phyloP scores from a whole-genome alignment of 2,797 vertebrate species.

The Salarias fasciatus region DNA sequence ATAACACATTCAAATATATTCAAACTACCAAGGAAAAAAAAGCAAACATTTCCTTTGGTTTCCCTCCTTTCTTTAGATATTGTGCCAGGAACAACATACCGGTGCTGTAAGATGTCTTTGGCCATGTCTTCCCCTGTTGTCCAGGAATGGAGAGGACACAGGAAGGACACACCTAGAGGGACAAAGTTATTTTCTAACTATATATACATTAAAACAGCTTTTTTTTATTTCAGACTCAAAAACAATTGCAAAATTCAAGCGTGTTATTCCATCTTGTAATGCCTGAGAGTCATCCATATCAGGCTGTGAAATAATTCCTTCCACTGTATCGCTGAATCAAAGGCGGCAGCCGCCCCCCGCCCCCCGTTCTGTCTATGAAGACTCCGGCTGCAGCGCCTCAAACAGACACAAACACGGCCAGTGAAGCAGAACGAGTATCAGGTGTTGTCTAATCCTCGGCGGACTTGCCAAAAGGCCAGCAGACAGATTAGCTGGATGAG shows the following conservation, averaged over 20 bases:
- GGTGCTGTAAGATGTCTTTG: conserved; percentile 89
- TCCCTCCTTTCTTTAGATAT: background rate
- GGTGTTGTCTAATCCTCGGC: conserved; percentile 68
- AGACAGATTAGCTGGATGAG: conserved; percentile 72
- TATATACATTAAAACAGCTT: conserved; percentile 2
- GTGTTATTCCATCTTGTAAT: background rate
- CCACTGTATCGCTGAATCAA: conserved; percentile 5
- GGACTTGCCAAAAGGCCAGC: conserved; percentile 60
- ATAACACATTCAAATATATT: background rate
- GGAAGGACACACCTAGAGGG: conserved; percentile 86
- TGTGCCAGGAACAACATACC: conserved; percentile 72
- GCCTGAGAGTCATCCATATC: background rate
- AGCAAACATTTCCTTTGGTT: background rate
- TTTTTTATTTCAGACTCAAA: background rate
- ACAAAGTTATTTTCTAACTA: background rate
- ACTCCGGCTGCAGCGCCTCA: conserved; percentile 38
- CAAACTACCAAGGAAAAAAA: background rate
- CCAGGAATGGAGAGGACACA: conserved; percentile 95
- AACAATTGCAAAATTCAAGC: background rate
- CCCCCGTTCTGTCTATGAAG: conserved; percentile 14
- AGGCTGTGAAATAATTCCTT: background rate
- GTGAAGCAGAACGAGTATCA: conserved; percentile 59
- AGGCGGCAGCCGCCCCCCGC: background rate
- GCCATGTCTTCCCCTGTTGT: conserved; percentile 92
- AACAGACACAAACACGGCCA: conserved; percentile 45